phyloP scores from a whole-genome alignment of 2,797 vertebrate genomes.

The Sebastes matsubarae region DNA sequence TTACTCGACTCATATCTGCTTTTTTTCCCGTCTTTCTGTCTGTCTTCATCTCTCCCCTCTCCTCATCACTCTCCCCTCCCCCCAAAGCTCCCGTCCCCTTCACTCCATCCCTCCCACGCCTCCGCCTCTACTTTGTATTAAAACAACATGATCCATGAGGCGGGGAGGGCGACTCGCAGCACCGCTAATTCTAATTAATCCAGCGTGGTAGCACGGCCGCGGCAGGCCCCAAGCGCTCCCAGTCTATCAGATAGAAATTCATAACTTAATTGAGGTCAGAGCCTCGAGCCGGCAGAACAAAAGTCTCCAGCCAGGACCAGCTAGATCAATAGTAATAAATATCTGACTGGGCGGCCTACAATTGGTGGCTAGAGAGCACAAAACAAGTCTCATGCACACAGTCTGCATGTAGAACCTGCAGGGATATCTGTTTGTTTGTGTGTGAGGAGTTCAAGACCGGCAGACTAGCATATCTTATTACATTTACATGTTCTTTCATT shows the following conservation, averaged over 20 bases:
- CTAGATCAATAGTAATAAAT: slow-evolving; percentile 99
- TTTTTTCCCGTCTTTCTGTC: slow-evolving; percentile 3
- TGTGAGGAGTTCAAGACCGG: background rate
- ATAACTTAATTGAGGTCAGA: slow-evolving; percentile 99
- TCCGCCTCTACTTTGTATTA: slow-evolving; percentile 89
- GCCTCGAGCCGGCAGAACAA: slow-evolving; percentile 94
- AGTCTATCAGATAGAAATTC: slow-evolving; percentile 99
- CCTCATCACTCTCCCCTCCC: slow-evolving; percentile 59
- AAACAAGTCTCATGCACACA: slow-evolving; percentile 56
- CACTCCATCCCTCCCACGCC: slow-evolving; percentile 58
- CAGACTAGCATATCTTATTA: background rate
- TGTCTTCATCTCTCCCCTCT: slow-evolving; percentile 48
- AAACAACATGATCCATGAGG: slow-evolving; percentile 96
- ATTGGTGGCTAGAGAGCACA: slow-evolving; percentile 65
- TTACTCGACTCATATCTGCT: slow-evolving; percentile 10
- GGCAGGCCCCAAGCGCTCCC: slow-evolving; percentile 87
- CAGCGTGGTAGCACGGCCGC: slow-evolving; percentile 85
- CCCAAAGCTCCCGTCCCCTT: slow-evolving; percentile 10
- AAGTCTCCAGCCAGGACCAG: slow-evolving; percentile 95
- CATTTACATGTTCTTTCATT: background rate
- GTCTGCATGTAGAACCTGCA: slow-evolving; percentile 40
- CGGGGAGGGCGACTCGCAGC: slow-evolving; percentile 86
- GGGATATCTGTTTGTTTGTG: background rate
- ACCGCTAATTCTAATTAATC: slow-evolving; percentile 99
- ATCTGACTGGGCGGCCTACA: slow-evolving; percentile 88